phyloP scores from a whole-genome alignment of 2,113 vertebrate genomes.

The Desmodus rotundus region DNA sequence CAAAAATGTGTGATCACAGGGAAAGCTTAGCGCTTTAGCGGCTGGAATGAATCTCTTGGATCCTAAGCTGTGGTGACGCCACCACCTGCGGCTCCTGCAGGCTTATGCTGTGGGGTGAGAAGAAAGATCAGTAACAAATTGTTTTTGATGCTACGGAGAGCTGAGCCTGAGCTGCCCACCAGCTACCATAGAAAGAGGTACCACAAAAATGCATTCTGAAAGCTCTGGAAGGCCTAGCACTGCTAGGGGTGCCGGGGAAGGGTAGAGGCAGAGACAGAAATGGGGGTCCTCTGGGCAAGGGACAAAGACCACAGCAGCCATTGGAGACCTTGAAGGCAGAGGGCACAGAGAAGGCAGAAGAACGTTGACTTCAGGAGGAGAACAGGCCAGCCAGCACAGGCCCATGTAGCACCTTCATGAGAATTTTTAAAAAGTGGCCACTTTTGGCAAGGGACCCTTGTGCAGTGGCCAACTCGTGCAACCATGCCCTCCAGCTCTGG shows the following conservation, averaged over 20 bases:
- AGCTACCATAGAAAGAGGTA: neutral
- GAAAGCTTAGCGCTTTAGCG: neutral
- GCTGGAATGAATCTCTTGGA: slow-evolving; percentile 35
- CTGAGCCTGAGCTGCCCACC: neutral
- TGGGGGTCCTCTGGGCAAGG: neutral
- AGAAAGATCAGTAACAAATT: neutral
- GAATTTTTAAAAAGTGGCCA: neutral
- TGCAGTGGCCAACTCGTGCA: neutral
- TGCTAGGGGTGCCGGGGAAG: neutral
- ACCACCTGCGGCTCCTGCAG: neutral
- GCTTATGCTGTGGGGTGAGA: neutral
- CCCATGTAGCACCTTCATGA: neutral
- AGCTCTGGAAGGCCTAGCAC: neutral
- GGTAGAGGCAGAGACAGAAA: neutral
- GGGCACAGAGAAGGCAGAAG: neutral
- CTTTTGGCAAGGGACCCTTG: neutral
- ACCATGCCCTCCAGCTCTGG: neutral
- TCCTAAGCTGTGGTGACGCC: slow-evolving; percentile 19
- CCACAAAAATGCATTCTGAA: neutral
- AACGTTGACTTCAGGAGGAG: neutral
- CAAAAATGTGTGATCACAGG: slow-evolving; percentile 46
- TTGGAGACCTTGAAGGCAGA: neutral
- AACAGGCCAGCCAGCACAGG: neutral
- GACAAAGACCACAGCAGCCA: neutral
- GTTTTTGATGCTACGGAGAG: neutral